Evolutionary conservation across 2,797 vertebrate genomes (phyloP).

Genomic region (Callimico goeldii): DNA sequence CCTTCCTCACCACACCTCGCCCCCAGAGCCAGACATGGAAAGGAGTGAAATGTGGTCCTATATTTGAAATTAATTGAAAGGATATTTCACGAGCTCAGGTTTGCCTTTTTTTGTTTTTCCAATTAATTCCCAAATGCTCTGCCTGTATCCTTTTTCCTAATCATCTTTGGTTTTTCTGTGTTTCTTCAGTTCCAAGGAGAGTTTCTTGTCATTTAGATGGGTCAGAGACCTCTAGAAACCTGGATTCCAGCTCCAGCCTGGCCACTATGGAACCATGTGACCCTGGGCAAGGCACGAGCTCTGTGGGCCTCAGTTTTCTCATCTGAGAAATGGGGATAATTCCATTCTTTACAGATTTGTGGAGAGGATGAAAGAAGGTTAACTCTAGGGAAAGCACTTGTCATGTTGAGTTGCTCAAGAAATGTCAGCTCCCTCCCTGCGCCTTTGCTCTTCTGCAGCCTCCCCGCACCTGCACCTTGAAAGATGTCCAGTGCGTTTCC

Average conservation of each 20-base stretch:
- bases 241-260: background rate
- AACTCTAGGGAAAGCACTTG: background rate
- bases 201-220: background rate
- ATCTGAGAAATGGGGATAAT: background rate
- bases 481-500: background rate
- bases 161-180: background rate
- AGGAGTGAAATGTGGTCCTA: background rate
- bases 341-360: background rate
- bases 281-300: background rate
- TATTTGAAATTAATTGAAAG: constrained; percentile 11
- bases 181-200: background rate
- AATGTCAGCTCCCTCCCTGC: background rate
- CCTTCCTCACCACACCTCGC: background rate
- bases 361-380: background rate
- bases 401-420: background rate
- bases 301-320: background rate
- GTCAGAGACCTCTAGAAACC: background rate
- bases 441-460: background rate
- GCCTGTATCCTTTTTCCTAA: background rate
- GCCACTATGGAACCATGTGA: background rate
- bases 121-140: background rate
- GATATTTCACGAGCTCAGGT: background rate
- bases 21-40: constrained; percentile 1
- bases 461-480: background rate
- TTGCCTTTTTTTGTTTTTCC: background rate